phyloP scores from a whole-genome alignment of 2,797 vertebrate species.

The Graptemys geographica region DNA sequence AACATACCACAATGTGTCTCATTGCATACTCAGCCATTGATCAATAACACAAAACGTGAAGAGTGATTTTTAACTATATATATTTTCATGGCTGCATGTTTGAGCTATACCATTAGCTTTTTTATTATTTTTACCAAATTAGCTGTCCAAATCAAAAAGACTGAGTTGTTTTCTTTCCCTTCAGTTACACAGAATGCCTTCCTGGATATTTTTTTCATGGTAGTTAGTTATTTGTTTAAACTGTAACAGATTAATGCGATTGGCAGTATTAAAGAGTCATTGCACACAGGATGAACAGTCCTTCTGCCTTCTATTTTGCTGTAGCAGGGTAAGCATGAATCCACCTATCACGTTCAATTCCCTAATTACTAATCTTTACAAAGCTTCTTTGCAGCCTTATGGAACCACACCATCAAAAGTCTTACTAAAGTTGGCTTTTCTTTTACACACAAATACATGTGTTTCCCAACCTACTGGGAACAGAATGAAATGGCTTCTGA shows the following conservation, averaged over 20 bases:
- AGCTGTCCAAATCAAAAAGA: background rate
- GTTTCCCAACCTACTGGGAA: background rate
- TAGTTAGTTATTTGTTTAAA: background rate
- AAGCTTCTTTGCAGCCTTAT: background rate
- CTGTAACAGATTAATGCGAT: slow-evolving; percentile 27
- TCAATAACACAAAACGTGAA: slow-evolving; percentile 18
- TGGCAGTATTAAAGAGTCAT: background rate
- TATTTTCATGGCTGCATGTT: slow-evolving; percentile 27
- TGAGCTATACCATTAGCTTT: slow-evolving; percentile 3
- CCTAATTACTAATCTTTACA: background rate
- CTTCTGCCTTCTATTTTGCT: slow-evolving; percentile 14
- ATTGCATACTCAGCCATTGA: slow-evolving; percentile 30
- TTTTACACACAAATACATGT: background rate
- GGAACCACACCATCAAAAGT: background rate
- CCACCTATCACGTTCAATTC: background rate
- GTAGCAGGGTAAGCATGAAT: background rate
- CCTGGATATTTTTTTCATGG: background rate
- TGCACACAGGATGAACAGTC: background rate
- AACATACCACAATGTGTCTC: slow-evolving; percentile 5
- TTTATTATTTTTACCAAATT: background rate
- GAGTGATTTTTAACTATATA: slow-evolving; percentile 8
- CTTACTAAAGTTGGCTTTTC: background rate
- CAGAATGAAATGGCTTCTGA: background rate
- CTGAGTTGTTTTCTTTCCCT: background rate
- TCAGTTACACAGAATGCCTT: background rate